Evolutionary conservation across 64 coral and sea anemone species (phyloP), one percentile per base, ranked within the genome.

Genomic region (Montipora sp.): DNA sequence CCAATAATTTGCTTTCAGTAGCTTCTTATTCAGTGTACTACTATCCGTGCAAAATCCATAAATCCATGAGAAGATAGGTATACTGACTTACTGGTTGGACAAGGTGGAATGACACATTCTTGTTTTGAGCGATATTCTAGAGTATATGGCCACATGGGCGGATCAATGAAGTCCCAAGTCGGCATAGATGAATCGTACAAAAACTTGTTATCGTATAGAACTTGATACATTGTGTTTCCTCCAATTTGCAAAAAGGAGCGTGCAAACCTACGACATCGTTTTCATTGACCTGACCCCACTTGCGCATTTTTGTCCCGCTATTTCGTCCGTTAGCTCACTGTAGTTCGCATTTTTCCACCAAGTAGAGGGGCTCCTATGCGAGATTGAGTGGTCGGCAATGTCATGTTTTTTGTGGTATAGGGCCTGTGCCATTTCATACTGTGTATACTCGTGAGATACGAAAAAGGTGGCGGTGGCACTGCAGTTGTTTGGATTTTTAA

Each of bases 61-160:
- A 24, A 24, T 24, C 23, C 23, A 24, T 24, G 23, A 24, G 23
- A 24, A 24, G 23, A 24, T 24, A 24, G 23, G 19, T 4, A n/a
- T 15, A 24, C 13, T 80, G 11, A 50, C 61, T 82, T 75, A 98
- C 98, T 89, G 49, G 77, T 88, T 0, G 98, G 98, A 15, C 98
- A 99, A 16, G 98, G 98, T 5, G 82, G 82, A 70, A 95, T 95
- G 18, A 93, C 91, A 19, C 96, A 98, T 5, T 98, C 94, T 22
- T 98, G 91, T 27, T 91, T 98, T 20, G 90, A 81, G 50, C 12
- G 75, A 76, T 96, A 96, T 23, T 99, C 94, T 6, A 99, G 59
- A 14, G 98, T 99, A 66, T 99, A 99, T 0, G 98, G 98, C 98
- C 98, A 99, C 79, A 99, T 67, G 5, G 96, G 96, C 13, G 91